phyloP scores from a whole-genome alignment of 2,888 invertebrate species.

The Shargacucullia verbasci region DNA sequence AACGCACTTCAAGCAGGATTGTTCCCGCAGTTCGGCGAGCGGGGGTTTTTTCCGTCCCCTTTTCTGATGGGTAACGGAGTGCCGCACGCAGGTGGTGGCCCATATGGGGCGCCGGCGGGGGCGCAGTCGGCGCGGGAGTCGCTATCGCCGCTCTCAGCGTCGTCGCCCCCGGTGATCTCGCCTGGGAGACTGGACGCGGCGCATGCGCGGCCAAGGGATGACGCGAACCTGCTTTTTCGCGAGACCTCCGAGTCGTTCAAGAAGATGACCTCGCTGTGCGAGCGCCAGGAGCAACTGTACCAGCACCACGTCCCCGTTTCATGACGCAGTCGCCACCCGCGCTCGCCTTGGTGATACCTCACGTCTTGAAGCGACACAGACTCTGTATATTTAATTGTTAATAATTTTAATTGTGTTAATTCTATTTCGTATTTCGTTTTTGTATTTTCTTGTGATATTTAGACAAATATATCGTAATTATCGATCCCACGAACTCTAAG shows the following conservation, averaged over 20 bases:
- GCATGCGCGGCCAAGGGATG: constrained; percentile 81
- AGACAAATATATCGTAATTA: constrained; percentile 87
- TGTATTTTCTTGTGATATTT: constrained; percentile 89
- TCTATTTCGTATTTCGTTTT: constrained; percentile 88
- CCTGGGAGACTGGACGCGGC: constrained; percentile 84
- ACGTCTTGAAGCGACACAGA: constrained; percentile 74
- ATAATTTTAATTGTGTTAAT: constrained; percentile 88
- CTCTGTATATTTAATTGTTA: constrained; percentile 87
- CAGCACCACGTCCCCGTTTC: constrained; percentile 88
- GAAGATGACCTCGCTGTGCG: constrained; percentile 87
- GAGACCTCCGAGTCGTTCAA: constrained; percentile 86
- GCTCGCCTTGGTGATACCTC: constrained; percentile 82
- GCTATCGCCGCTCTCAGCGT: constrained; percentile 84
- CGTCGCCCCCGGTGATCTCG: constrained; percentile 84
- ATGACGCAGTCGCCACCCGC: constrained; percentile 81
- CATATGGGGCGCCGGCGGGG: constrained; percentile 80
- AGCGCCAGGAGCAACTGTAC: constrained; percentile 87
- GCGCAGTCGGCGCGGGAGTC: constrained; percentile 83
- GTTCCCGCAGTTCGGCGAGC: constrained; percentile 81
- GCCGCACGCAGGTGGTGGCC: constrained; percentile 74
- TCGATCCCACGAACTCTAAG: constrained; percentile 87
- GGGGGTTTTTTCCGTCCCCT: constrained; percentile 82
- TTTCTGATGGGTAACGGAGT: constrained; percentile 82
- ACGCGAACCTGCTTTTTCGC: constrained; percentile 87
- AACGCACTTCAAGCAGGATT: constrained; percentile 81